Conservation (phyloP, 2,888 invertebrate genomes). For the Schrankia costaestrigalis region DNA sequence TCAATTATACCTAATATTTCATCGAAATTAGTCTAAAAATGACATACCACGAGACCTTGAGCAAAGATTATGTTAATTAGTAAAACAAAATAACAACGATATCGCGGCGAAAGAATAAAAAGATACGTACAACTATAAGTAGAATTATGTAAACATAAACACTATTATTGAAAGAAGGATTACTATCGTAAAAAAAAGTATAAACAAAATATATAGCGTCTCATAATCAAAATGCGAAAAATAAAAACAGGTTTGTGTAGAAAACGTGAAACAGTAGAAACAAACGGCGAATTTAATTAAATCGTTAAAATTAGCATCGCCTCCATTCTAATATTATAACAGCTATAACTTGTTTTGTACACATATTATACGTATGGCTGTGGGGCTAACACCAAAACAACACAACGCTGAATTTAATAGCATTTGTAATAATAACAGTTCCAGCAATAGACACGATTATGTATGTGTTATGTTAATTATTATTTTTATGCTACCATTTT, state of each 20-base stretch:
- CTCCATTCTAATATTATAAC: constrained; percentile 35
- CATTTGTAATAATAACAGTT: constrained; percentile 30
- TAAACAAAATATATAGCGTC: constrained; percentile 26
- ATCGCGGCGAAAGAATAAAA: no score
- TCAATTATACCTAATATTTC: no score
- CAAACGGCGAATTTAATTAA: constrained; percentile 23
- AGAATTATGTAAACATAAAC: no score
- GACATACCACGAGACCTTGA: no score
- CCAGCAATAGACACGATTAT: constrained; percentile 35
- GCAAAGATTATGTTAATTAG: no score
- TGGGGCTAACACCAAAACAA: constrained; percentile 29
- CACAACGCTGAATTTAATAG: constrained; percentile 11
- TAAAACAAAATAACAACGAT: no score
- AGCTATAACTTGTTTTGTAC: constrained; percentile 17
- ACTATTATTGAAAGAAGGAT: no score
- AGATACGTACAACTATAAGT: no score
- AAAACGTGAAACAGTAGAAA: constrained; percentile 30
- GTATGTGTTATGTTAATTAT: constrained; percentile 32
- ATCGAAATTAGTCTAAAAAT: no score
- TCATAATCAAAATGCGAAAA: constrained; percentile 35
- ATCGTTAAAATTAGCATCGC: constrained; percentile 50
- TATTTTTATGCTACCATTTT: no score
- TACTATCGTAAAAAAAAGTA: no score
- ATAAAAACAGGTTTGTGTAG: constrained; percentile 42
- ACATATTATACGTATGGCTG: constrained; percentile 21